phyloP scores from a whole-genome alignment of 1,140 invertebrate genomes.

The Drosophila kepulauana region DNA sequence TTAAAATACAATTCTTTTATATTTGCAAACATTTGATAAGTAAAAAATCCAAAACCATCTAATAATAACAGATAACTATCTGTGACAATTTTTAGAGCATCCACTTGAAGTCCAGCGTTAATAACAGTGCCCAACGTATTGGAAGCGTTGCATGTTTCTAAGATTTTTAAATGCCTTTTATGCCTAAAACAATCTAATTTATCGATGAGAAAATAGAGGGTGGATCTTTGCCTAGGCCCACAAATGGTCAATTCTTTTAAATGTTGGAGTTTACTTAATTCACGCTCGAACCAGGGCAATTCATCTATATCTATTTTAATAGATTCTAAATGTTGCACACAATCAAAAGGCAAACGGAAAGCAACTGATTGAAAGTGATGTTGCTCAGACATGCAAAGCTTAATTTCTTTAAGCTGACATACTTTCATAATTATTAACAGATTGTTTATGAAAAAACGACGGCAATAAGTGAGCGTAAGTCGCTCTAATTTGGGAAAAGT shows the following conservation, averaged over 20 bases:
- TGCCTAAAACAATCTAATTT: conserved; percentile 4
- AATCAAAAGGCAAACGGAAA: conserved; percentile 29
- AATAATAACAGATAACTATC: conserved; percentile 47
- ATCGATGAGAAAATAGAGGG: not conserved
- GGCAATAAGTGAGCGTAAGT: conserved; percentile 53
- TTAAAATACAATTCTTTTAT: conserved; percentile 44
- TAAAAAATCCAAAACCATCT: not conserved
- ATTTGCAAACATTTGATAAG: conserved; percentile 3
- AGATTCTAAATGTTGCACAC: conserved; percentile 39
- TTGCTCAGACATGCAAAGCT: conserved; percentile 17
- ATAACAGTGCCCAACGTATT: conserved; percentile 20
- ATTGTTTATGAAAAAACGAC: conserved; percentile 7
- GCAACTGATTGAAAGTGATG: not conserved
- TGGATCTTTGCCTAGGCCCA: not conserved
- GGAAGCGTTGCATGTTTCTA: conserved; percentile 42
- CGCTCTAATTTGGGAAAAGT: conserved; percentile 36
- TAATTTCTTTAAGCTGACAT: conserved; percentile 40
- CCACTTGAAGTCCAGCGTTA: not conserved
- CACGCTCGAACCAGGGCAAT: conserved; percentile 37
- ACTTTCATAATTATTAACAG: conserved; percentile 36
- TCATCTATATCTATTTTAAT: conserved; percentile 30
- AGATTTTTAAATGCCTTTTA: conserved; percentile 28
- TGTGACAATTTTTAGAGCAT: conserved; percentile 25
- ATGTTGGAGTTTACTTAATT: conserved; percentile 19
- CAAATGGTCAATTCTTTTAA: conserved; percentile 33